Evolutionary conservation across 1,140 invertebrate species (phyloP).

Genomic region (Euwallacea similis): DNA sequence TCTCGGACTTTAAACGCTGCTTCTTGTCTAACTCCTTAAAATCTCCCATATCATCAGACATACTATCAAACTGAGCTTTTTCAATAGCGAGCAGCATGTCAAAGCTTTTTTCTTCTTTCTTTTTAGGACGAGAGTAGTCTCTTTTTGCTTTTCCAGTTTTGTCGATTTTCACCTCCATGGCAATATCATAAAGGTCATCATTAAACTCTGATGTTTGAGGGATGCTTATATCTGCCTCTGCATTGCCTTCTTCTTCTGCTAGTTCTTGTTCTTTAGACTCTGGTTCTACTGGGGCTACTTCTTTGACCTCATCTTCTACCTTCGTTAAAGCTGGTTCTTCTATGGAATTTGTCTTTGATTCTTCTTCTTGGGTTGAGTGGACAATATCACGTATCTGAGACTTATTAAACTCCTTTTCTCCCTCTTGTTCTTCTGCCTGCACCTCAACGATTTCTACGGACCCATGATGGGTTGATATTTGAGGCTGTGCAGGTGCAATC

Average conservation of each 20-base stretch:
- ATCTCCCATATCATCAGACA: conserved; percentile 44
- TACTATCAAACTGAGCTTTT: conserved; percentile 51
- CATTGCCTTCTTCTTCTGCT: conserved; percentile 1
- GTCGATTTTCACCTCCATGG: conserved; percentile 60
- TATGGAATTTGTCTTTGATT: background rate
- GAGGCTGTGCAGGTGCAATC: background rate
- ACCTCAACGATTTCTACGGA: conserved; percentile 49
- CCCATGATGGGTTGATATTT: conserved; percentile 4
- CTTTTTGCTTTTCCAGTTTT: conserved; percentile 54
- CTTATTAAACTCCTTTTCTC: conserved; percentile 51
- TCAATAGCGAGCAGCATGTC: conserved; percentile 53
- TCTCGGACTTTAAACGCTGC: conserved; percentile 46
- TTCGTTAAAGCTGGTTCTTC: background rate
- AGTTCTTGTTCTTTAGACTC: background rate
- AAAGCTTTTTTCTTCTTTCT: conserved; percentile 53
- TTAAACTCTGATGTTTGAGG: conserved; percentile 42
- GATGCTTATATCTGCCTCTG: background rate
- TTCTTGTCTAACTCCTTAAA: conserved; percentile 40
- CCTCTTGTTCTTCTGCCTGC: conserved; percentile 49
- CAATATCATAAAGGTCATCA: conserved; percentile 57
- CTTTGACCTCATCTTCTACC: background rate
- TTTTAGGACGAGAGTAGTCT: conserved; percentile 55
- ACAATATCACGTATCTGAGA: conserved; percentile 46
- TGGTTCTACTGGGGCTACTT: background rate
- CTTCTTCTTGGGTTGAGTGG: conserved; percentile 15